Evolutionary conservation across 2,888 invertebrate species (phyloP).

Genomic region (Cryptus armator): DNA sequence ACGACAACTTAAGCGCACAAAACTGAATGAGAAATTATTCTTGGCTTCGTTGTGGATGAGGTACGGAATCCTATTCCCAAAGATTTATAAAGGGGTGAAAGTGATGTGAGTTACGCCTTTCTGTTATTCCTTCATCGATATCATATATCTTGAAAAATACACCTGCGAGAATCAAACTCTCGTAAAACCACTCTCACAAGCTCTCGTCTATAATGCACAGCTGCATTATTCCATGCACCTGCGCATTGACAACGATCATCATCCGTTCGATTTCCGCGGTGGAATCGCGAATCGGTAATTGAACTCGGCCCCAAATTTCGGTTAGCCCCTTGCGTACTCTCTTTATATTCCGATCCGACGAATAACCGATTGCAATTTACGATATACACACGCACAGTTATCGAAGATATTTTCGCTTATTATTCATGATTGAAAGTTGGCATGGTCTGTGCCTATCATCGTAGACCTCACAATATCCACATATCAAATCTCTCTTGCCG

Average conservation of each 20-base stretch:
- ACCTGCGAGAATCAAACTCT: conserved; percentile 60
- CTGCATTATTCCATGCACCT: conserved; percentile 59
- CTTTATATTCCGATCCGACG: not conserved
- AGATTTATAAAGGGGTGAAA: not conserved
- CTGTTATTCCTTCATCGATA: conserved; percentile 11
- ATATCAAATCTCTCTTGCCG: conserved; percentile 10
- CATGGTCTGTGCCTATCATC: conserved; percentile 52
- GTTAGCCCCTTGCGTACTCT: conserved; percentile 23
- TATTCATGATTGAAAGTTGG: conserved; percentile 81
- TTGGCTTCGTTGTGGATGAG: too few relatives aligned
- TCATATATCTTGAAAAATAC: conserved; percentile 33
- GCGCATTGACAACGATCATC: conserved; percentile 64
- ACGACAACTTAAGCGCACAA: too few relatives aligned
- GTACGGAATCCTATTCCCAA: too few relatives aligned
- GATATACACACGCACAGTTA: conserved; percentile 51
- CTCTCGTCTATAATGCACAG: conserved; percentile 36
- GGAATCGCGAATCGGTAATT: conserved; percentile 44
- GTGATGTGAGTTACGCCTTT: not conserved
- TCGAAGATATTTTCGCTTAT: conserved; percentile 77
- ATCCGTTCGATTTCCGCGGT: conserved; percentile 37
- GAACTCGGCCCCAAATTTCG: conserved; percentile 34
- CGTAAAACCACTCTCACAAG: conserved; percentile 16
- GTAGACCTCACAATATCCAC: not conserved
- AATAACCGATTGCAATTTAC: conserved; percentile 52
- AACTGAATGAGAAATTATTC: too few relatives aligned